Conservation (phyloP, 35 echinoderm and acorn worm species). For the Holothuria glaberrima region DNA sequence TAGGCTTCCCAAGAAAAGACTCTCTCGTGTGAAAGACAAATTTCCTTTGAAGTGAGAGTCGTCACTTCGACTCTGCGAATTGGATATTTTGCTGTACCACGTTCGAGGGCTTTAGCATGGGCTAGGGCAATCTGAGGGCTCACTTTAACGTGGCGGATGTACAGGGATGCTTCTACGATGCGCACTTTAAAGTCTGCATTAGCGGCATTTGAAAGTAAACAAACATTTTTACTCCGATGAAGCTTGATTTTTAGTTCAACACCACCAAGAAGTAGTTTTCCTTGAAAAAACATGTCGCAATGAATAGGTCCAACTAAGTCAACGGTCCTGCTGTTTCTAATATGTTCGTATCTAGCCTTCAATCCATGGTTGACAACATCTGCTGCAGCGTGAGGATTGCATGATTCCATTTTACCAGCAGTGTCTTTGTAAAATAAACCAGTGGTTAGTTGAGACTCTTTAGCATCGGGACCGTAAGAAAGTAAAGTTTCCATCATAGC, state of each 20-base stretch:
- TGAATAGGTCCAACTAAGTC: slow-evolving; percentile 28
- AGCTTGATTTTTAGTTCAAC: slow-evolving; percentile 72
- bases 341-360: slow-evolving; percentile 46
- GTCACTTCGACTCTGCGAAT: slow-evolving; percentile 19
- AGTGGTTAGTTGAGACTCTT: slow-evolving; percentile 28
- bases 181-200: slow-evolving; percentile 44
- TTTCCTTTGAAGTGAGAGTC: slow-evolving; percentile 3
- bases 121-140: background rate
- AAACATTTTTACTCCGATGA: slow-evolving; percentile 47
- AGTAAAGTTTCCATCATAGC: slow-evolving; percentile 63
- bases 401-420: slow-evolving; percentile 49
- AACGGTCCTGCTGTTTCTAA: slow-evolving; percentile 19
- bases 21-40: slow-evolving; percentile 38
- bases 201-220: slow-evolving; percentile 1
- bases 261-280: slow-evolving; percentile 46
- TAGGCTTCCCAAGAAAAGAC: slow-evolving; percentile 11
- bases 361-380: slow-evolving; percentile 45
- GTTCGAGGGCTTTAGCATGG: background rate
- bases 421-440: slow-evolving; percentile 55
- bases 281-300: slow-evolving; percentile 52
- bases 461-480: slow-evolving; percentile 32
- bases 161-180: slow-evolving; percentile 44
- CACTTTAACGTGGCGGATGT: background rate
- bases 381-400: slow-evolving; percentile 19
- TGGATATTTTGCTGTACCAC: slow-evolving; percentile 8